phyloP scores from a whole-genome alignment of 2,113 vertebrate species.

The Semnopithecus entellus region DNA sequence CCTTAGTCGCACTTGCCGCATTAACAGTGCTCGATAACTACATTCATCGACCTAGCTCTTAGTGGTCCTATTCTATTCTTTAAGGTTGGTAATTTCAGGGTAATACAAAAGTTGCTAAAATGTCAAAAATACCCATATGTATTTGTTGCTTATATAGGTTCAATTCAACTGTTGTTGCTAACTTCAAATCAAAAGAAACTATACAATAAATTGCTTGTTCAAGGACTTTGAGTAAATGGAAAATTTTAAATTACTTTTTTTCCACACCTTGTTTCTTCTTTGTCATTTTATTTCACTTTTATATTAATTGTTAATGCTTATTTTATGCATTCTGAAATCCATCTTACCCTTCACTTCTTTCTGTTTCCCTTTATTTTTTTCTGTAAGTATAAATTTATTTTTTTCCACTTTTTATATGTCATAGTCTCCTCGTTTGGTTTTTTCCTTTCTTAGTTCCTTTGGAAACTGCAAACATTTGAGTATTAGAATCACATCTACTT shows the following conservation, averaged over 20 bases:
- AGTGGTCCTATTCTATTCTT: neutral
- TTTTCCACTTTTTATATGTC: neutral
- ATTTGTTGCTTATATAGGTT: neutral
- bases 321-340: neutral
- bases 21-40: rapidly evolving
- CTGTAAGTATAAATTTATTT: neutral
- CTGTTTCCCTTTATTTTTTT: neutral
- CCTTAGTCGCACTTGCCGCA: neutral
- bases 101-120: neutral
- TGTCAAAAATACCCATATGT: neutral
- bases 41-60: neutral
- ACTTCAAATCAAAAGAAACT: neutral
- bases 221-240: neutral
- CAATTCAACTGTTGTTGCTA: neutral
- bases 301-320: neutral
- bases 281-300: neutral
- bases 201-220: neutral
- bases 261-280: neutral
- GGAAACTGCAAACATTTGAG: neutral
- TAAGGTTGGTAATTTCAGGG: neutral
- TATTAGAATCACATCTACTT: neutral
- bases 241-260: neutral
- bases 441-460: neutral
- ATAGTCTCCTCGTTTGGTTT: neutral
- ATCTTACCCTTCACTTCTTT: neutral